phyloP scores from a whole-genome alignment of 2,888 invertebrate genomes.

The Mythimna ferrago region DNA sequence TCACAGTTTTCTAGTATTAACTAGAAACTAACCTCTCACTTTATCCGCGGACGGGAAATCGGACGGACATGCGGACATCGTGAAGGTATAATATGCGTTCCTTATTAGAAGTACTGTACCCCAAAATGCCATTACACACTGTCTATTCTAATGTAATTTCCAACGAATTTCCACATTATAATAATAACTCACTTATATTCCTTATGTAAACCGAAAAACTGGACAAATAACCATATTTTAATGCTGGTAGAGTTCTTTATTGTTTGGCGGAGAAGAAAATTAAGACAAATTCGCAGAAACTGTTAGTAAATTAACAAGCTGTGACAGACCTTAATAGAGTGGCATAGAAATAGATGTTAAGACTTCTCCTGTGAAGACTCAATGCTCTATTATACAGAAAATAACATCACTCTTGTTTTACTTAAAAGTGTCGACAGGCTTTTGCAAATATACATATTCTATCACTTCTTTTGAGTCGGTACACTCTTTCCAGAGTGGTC shows the following conservation, averaged over 20 bases:
- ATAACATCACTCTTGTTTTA: no score
- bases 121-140: constrained; percentile 4
- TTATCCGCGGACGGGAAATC: no score
- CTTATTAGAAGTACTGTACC: no score
- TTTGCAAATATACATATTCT: no score
- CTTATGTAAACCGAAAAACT: constrained; percentile 61
- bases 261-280: constrained; percentile 7
- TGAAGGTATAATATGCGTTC: not conserved
- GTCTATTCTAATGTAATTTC: constrained; percentile 23
- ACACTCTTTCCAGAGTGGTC: no score
- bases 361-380: constrained; percentile 58
- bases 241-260: constrained; percentile 1
- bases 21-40: no score
- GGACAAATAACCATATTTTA: constrained; percentile 34
- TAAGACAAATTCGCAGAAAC: constrained; percentile 29
- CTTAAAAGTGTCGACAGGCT: no score
- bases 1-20: no score
- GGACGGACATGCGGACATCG: no score
- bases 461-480: no score
- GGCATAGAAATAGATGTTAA: constrained; percentile 61
- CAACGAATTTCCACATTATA: constrained; percentile 30
- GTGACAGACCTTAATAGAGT: constrained; percentile 63
- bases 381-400: not conserved
- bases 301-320: constrained; percentile 72
- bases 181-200: constrained; percentile 38